Percentiles rank a stretch among this genome's conserved stretches.
phyloP scores from a whole-genome alignment of 1,140 invertebrate species.

The Dinoponera quadriceps region DNA sequence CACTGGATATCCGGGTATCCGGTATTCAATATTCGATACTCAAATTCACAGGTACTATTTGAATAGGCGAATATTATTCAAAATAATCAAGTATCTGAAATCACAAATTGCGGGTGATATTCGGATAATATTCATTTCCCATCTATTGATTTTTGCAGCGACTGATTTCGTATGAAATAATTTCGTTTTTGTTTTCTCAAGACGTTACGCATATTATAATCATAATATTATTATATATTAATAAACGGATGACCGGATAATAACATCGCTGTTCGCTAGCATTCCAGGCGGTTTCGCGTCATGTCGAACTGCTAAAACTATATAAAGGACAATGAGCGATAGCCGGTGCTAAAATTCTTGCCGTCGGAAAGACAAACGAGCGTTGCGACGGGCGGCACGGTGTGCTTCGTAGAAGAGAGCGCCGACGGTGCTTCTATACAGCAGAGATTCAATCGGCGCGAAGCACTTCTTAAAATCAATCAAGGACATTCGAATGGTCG shows the following conservation, averaged over 20 bases:
- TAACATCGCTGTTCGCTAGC: not conserved
- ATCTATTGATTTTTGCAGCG: too few species aligned
- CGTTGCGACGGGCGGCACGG: conserved; percentile 6
- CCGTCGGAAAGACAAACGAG: conserved; percentile 63
- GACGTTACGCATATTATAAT: too few species aligned
- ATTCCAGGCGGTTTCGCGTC: not conserved
- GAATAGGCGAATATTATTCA: too few species aligned
- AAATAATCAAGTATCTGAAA: too few species aligned
- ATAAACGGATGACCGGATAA: not conserved
- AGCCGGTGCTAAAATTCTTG: conserved; percentile 43
- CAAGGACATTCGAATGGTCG: conserved; percentile 45
- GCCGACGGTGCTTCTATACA: conserved; percentile 46
- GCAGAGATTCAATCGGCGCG: conserved; percentile 26
- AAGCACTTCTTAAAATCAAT: conserved; percentile 57
- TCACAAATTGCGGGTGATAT: too few species aligned
- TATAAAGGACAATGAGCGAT: conserved; percentile 22
- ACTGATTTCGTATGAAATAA: too few species aligned
- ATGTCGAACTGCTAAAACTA: not conserved
- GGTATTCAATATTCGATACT: too few species aligned
- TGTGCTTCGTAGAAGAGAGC: conserved; percentile 39
- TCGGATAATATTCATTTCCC: too few species aligned
- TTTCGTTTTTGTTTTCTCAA: too few species aligned
- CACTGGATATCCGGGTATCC: too few species aligned
- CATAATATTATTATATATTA: not conserved
- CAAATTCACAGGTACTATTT: too few species aligned